Percentiles rank a stretch among this genome's conserved stretches.
Conservation (phyloP, 2,113 vertebrate genomes). For the Lathamus discolor region DNA sequence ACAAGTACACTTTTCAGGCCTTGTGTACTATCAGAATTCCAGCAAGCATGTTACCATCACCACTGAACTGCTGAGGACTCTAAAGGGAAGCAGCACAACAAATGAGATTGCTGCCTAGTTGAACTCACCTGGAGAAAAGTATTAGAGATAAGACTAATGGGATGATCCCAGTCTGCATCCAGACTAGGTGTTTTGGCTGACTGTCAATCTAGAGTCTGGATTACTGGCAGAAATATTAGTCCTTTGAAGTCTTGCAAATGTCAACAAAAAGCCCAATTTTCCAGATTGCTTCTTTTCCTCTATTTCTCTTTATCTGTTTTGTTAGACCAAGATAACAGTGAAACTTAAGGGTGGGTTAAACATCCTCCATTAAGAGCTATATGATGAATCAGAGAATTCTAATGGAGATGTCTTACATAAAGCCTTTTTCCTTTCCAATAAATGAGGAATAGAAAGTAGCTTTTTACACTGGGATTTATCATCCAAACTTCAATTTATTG, state of each 20-base stretch:
- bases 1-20: background rate
- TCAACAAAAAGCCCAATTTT: background rate
- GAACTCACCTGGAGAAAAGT: background rate
- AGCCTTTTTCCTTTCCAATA: background rate
- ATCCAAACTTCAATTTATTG: conserved; percentile 15
- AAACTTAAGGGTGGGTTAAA: background rate
- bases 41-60: background rate
- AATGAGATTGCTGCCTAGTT: background rate
- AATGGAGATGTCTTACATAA: background rate
- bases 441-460: background rate
- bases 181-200: background rate
- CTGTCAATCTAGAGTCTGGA: background rate
- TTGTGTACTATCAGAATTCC: background rate
- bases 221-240: background rate
- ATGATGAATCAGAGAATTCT: background rate
- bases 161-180: background rate
- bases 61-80: background rate
- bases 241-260: background rate
- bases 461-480: conserved; percentile 22
- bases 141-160: background rate
- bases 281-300: background rate
- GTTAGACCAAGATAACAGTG: background rate
- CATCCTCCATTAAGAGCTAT: background rate
- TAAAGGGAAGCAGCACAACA: rapidly evolving
- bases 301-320: background rate